phyloP scores from a whole-genome alignment of 2,797 vertebrate species.

The Chelonia mydas region DNA sequence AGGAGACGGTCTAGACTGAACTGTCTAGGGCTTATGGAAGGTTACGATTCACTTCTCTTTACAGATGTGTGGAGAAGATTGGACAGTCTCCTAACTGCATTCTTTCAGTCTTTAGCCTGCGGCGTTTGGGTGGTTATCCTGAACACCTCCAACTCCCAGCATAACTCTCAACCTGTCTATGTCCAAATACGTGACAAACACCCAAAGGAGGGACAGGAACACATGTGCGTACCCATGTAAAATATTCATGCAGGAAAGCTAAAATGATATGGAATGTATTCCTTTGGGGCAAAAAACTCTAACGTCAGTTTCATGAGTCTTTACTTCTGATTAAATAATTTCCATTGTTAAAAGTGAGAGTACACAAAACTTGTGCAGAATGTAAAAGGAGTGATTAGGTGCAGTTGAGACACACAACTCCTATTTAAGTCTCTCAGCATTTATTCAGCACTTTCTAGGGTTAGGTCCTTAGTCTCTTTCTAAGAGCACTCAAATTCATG shows the following conservation, averaged over 20 bases:
- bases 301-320: background rate
- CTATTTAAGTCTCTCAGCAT: background rate
- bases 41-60: background rate
- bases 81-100: background rate
- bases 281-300: background rate
- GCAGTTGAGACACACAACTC: background rate
- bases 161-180: background rate
- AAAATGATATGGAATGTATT: background rate
- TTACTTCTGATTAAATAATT: background rate
- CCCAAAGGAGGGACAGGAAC: background rate
- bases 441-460: background rate
- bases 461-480: background rate
- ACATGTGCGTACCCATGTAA: background rate
- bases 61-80: background rate
- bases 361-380: background rate
- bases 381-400: background rate
- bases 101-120: background rate
- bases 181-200: background rate
- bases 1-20: background rate
- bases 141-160: background rate
- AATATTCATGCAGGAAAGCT: background rate
- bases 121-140: background rate
- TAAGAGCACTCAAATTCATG: background rate
- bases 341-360: accelerated
- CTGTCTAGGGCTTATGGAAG: accelerated